phyloP scores from a whole-genome alignment of 1,140 invertebrate species.

The Pogonus chalceus region DNA sequence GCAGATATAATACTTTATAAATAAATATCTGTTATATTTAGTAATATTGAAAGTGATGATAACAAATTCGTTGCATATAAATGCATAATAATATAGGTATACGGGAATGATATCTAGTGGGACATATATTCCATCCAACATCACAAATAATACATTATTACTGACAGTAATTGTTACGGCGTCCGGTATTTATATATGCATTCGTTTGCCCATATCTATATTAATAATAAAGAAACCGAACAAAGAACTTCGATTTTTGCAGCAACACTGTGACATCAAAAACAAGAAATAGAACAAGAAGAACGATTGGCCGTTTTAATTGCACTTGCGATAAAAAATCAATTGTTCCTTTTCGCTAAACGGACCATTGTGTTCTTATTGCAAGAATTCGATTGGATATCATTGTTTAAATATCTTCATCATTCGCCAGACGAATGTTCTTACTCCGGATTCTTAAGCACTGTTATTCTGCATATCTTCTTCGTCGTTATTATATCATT shows the following conservation, averaged over 20 bases:
- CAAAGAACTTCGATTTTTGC: not conserved
- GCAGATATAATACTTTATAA: too few relatives aligned
- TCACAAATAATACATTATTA: constrained; percentile 2
- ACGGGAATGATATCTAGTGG: too few relatives aligned
- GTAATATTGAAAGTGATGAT: too few relatives aligned
- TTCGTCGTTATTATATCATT: too few relatives aligned
- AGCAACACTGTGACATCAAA: not conserved
- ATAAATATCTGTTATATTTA: too few relatives aligned
- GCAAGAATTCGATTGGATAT: not conserved
- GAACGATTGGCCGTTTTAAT: not conserved
- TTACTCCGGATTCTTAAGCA: not conserved
- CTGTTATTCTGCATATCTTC: too few relatives aligned
- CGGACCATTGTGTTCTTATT: not conserved
- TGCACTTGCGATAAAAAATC: constrained; percentile 1
- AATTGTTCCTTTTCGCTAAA: constrained; percentile 2
- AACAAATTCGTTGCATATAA: too few relatives aligned
- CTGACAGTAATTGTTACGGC: constrained; percentile 4
- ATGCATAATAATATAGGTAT: too few relatives aligned
- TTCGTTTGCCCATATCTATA: constrained; percentile 6
- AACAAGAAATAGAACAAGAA: not conserved
- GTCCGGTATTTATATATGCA: constrained; percentile 6
- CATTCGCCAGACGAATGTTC: not conserved
- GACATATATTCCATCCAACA: too few relatives aligned
- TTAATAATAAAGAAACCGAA: constrained; percentile 3
- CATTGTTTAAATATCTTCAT: constrained; percentile 5